phyloP scores from a whole-genome alignment of 2,797 vertebrate species.

The Acrossocheilus fasciatus region DNA sequence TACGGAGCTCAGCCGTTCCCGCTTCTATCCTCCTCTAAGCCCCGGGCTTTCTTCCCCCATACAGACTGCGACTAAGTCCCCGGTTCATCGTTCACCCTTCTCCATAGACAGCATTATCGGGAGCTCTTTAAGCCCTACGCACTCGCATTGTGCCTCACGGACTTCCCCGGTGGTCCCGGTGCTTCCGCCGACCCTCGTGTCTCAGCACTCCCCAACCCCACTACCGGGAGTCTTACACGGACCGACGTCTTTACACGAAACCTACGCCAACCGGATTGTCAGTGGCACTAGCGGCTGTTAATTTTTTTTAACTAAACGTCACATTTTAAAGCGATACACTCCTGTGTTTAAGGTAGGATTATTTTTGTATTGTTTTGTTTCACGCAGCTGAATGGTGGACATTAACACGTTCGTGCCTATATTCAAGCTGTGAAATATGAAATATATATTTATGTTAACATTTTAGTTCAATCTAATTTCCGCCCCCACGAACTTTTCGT shows the following conservation, averaged over 20 bases:
- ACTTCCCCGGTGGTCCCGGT: slow-evolving; percentile 78
- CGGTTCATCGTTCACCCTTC: slow-evolving; percentile 86
- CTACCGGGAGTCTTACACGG: slow-evolving; percentile 67
- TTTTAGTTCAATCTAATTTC: slow-evolving; percentile 71
- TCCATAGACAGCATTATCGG: slow-evolving; percentile 97
- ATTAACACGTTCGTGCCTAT: slow-evolving; percentile 78
- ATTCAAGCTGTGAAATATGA: slow-evolving; percentile 76
- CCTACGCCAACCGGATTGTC: slow-evolving; percentile 85
- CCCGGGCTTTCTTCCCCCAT: slow-evolving; percentile 76
- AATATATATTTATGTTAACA: slow-evolving; percentile 77
- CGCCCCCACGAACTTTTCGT: slow-evolving; percentile 61
- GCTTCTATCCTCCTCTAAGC: slow-evolving; percentile 85
- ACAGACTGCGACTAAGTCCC: slow-evolving; percentile 77
- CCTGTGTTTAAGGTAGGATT: slow-evolving; percentile 90
- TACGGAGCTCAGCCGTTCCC: slow-evolving; percentile 84
- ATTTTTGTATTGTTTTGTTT: slow-evolving; percentile 85
- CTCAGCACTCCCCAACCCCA: slow-evolving; percentile 67
- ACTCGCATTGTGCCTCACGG: slow-evolving; percentile 77
- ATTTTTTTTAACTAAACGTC: slow-evolving; percentile 68
- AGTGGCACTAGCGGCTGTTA: slow-evolving; percentile 85
- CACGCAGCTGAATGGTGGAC: slow-evolving; percentile 79
- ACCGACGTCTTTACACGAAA: slow-evolving; percentile 83
- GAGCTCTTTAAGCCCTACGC: slow-evolving; percentile 78
- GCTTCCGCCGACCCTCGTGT: slow-evolving; percentile 71
- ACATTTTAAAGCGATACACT: slow-evolving; percentile 68